Conservation (phyloP, 2,113 vertebrate species). For the Python bivittatus region DNA sequence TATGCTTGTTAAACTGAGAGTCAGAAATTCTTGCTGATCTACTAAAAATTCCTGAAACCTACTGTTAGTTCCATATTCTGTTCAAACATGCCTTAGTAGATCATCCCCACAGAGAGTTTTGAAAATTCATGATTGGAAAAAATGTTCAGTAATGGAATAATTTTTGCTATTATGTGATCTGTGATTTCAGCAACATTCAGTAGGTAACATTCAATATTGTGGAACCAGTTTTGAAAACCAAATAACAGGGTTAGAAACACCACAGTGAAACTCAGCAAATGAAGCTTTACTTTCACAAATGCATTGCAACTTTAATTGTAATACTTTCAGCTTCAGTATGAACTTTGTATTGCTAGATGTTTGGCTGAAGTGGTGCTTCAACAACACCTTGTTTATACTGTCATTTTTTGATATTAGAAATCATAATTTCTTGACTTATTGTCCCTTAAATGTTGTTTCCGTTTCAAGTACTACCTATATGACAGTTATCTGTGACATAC, state of each 20-base stretch:
- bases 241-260: not conserved
- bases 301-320: not conserved
- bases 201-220: not conserved
- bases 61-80: not conserved
- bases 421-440: not conserved
- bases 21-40: not conserved
- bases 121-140: not conserved
- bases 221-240: not conserved
- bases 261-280: not conserved
- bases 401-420: not conserved
- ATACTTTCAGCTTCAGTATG: not conserved
- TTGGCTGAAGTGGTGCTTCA: not conserved
- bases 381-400: not conserved
- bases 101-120: not conserved
- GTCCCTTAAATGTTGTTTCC: not conserved
- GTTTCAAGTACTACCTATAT: not conserved
- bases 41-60: not conserved
- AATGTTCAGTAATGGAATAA: not conserved
- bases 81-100: not conserved
- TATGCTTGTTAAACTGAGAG: not conserved
- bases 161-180: not conserved
- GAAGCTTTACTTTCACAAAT: not conserved
- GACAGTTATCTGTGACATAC: conserved; percentile 31
- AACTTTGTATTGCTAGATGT: not conserved
- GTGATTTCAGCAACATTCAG: not conserved